These are phyloP conservation scores for Gari tellinella DNA, from an alignment of 2,888 invertebrate genomes.

Conservation along the genomic window DNA sequence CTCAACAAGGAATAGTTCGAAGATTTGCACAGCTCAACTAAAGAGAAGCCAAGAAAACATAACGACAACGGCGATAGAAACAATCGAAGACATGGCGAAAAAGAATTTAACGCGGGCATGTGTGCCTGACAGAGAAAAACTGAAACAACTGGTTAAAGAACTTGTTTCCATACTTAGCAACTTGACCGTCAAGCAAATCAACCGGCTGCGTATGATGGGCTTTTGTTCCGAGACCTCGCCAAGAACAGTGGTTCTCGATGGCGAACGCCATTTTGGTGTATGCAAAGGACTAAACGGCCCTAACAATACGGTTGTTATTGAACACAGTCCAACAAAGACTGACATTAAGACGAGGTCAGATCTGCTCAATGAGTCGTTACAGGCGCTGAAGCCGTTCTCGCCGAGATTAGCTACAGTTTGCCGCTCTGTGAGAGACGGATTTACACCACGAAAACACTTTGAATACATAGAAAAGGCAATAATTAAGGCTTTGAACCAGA, in stretches of 20 bases:
- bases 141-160: not conserved
- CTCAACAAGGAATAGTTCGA: not conserved
- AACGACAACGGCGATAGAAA: too few relatives aligned
- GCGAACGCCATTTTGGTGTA: conserved; percentile 56
- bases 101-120: too few relatives aligned
- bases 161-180: conserved; percentile 46
- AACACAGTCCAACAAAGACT: conserved; percentile 57
- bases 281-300: conserved; percentile 74
- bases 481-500: conserved; percentile 50
- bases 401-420: conserved; percentile 73
- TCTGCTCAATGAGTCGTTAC: conserved; percentile 55
- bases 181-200: conserved; percentile 62
- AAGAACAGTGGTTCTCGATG: conserved; percentile 48
- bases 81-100: too few relatives aligned
- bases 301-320: conserved; percentile 57
- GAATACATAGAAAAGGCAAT: conserved; percentile 70
- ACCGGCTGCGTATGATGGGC: conserved; percentile 63
- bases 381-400: conserved; percentile 36
- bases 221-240: conserved; percentile 71
- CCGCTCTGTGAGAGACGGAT: conserved; percentile 80
- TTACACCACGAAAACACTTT: conserved; percentile 75
- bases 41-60: not conserved
- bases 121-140: not conserved
- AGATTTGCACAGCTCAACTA: not conserved
- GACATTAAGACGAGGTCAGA: conserved; percentile 61